phyloP scores from a whole-genome alignment of 2,888 invertebrate genomes.

The Noctua fimbriata region DNA sequence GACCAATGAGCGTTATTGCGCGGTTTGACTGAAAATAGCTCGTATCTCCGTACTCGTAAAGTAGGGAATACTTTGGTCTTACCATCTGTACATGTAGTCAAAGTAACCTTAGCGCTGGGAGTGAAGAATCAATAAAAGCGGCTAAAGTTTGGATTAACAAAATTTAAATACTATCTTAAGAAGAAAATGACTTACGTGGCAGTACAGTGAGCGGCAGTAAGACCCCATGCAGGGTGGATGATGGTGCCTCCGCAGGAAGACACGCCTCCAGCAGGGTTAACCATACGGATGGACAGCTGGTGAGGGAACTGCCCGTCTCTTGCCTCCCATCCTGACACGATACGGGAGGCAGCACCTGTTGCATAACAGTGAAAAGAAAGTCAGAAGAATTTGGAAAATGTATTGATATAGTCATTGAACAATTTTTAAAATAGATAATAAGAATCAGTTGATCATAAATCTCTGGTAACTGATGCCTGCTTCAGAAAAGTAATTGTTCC shows the following conservation, averaged over 20 bases:
- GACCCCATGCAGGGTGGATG: slow-evolving; percentile 74
- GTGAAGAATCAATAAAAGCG: not conserved
- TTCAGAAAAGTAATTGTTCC: not conserved
- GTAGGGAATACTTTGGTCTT: not conserved
- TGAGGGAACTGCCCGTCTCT: slow-evolving; percentile 74
- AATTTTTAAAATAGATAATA: not conserved
- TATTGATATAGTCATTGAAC: not conserved
- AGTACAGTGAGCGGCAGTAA: slow-evolving; percentile 80
- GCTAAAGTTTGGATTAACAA: not conserved
- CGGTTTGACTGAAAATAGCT: not conserved
- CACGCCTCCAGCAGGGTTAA: slow-evolving; percentile 67
- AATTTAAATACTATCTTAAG: not conserved
- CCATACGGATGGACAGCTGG: slow-evolving; percentile 77
- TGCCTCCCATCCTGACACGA: slow-evolving; percentile 79
- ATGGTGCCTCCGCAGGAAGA: slow-evolving; percentile 75
- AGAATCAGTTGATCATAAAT: not conserved
- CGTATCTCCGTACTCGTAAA: not conserved
- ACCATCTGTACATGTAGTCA: not conserved
- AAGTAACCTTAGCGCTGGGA: not conserved
- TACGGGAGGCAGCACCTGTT: slow-evolving; percentile 27
- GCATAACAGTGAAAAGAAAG: not conserved
- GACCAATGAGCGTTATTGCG: not conserved
- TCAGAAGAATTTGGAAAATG: not conserved
- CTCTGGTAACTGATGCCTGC: not conserved
- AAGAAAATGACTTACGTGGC: not conserved